Evolutionary conservation across 1,140 invertebrate species (phyloP).

Genomic region (Bradysia coprophila): DNA sequence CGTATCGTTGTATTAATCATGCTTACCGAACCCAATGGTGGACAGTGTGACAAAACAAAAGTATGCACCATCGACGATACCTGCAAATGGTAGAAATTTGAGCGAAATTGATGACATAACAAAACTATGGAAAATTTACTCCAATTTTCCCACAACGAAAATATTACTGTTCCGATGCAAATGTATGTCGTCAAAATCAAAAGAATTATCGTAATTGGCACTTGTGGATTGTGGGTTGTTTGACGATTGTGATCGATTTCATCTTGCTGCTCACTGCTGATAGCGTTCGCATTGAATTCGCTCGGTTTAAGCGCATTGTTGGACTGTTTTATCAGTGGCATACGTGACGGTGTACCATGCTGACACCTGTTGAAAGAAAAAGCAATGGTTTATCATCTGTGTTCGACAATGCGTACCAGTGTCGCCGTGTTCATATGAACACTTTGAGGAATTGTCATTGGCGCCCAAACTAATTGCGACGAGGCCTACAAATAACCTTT

Average conservation of each 20-base stretch:
- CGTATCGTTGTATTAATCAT: no score
- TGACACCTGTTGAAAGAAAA: slow-evolving; percentile 30
- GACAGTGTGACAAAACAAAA: slow-evolving; percentile 77
- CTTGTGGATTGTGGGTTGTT: slow-evolving; percentile 25
- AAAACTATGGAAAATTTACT: no score
- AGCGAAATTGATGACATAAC: no score
- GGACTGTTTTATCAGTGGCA: slow-evolving; percentile 34
- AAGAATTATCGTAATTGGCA: slow-evolving; percentile 52
- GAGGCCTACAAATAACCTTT: no score
- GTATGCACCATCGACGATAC: slow-evolving; percentile 64
- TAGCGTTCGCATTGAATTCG: not conserved
- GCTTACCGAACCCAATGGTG: slow-evolving; percentile 77
- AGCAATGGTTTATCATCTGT: not conserved
- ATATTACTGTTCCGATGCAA: slow-evolving; percentile 46
- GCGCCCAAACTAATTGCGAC: no score
- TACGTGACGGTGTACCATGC: slow-evolving; percentile 49
- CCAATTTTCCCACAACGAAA: slow-evolving; percentile 57
- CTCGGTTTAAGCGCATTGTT: not conserved
- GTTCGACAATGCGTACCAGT: no score
- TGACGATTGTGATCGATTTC: not conserved
- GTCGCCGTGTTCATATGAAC: no score
- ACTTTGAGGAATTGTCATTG: no score
- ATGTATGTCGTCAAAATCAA: slow-evolving; percentile 50
- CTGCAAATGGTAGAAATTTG: no score
- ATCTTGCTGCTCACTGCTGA: not conserved